Conservation (phyloP, 2,888 invertebrate genomes). For the Hypomecis punctinalis region DNA sequence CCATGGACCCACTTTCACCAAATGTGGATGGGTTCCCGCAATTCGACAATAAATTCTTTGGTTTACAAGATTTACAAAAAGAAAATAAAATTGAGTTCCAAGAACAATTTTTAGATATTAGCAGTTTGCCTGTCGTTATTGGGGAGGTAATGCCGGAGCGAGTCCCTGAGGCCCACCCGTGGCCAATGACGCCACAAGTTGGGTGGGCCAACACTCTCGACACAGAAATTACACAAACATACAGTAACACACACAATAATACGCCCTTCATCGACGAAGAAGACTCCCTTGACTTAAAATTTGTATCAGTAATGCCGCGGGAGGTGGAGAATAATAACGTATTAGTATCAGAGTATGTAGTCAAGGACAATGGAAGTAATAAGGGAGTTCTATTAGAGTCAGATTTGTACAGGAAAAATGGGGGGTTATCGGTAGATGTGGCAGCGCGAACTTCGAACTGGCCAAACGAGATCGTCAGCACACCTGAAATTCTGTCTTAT, state of each 20-base stretch:
- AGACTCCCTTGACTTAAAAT: slow-evolving; percentile 72
- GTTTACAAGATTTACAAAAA: slow-evolving; percentile 46
- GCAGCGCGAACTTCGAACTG: slow-evolving; percentile 57
- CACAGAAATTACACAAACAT: slow-evolving; percentile 62
- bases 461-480: slow-evolving; percentile 68
- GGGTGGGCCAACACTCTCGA: slow-evolving; percentile 59
- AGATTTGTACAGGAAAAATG: slow-evolving; percentile 45
- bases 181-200: slow-evolving; percentile 56
- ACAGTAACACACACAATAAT: slow-evolving; percentile 60
- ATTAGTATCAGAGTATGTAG: slow-evolving; percentile 65
- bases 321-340: slow-evolving; percentile 72
- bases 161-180: slow-evolving; percentile 57
- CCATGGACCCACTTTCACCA: slow-evolving; percentile 66
- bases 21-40: slow-evolving; percentile 58
- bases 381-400: slow-evolving; percentile 43
- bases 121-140: slow-evolving; percentile 72
- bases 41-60: slow-evolving; percentile 55
- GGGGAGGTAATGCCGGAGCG: slow-evolving; percentile 67
- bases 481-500: slow-evolving; percentile 76
- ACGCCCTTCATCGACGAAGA: slow-evolving; percentile 75
- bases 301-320: slow-evolving; percentile 68
- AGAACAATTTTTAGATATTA: slow-evolving; percentile 71
- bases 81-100: slow-evolving; percentile 59
- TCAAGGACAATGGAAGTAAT: slow-evolving; percentile 52
- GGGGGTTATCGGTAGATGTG: slow-evolving; percentile 67